These are phyloP conservation scores for Myoxocephalus aenaeus DNA, from an alignment of 2,797 vertebrate genomes.

Conservation along the genomic window DNA sequence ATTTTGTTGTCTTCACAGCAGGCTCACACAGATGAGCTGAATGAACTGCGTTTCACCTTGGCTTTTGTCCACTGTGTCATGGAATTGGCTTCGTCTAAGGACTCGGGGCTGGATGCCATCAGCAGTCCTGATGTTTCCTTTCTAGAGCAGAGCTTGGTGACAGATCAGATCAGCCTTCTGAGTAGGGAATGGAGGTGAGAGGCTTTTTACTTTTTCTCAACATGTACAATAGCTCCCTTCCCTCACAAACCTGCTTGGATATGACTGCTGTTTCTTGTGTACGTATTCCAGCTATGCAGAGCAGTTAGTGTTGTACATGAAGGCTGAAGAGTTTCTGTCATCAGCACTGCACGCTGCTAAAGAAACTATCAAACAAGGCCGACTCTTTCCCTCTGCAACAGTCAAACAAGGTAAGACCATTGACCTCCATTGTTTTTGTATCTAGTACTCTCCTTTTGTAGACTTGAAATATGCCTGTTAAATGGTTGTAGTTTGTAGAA, in stretches of 20 bases:
- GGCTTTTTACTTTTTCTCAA: neutral
- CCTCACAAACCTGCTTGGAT: neutral
- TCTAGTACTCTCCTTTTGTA: neutral
- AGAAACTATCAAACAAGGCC: slow-evolving; percentile 89
- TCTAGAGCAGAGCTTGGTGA: slow-evolving; percentile 93
- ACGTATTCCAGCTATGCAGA: slow-evolving; percentile 88
- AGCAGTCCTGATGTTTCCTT: slow-evolving; percentile 84
- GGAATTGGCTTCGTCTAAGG: slow-evolving; percentile 91
- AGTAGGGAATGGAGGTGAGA: slow-evolving; percentile 95
- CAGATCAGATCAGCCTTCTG: slow-evolving; percentile 96
- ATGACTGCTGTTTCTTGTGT: slow-evolving; percentile 18
- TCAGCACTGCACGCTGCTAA: slow-evolving; percentile 90
- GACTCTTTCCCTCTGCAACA: slow-evolving; percentile 89
- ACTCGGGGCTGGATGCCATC: slow-evolving; percentile 76
- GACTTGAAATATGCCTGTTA: slow-evolving; percentile 3
- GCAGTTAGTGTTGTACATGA: slow-evolving; percentile 96
- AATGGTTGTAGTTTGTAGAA: neutral
- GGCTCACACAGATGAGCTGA: slow-evolving; percentile 91
- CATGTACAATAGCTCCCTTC: neutral
- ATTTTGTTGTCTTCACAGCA: slow-evolving; percentile 80
- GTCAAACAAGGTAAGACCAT: slow-evolving; percentile 92
- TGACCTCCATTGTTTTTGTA: neutral
- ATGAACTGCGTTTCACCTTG: slow-evolving; percentile 91
- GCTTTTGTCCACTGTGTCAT: slow-evolving; percentile 92
- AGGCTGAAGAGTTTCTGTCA: slow-evolving; percentile 93